These are phyloP conservation scores for Micromussa lordhowensis DNA, from an alignment of 92 coral and sea anemone species.

Conservation along the genomic window DNA sequence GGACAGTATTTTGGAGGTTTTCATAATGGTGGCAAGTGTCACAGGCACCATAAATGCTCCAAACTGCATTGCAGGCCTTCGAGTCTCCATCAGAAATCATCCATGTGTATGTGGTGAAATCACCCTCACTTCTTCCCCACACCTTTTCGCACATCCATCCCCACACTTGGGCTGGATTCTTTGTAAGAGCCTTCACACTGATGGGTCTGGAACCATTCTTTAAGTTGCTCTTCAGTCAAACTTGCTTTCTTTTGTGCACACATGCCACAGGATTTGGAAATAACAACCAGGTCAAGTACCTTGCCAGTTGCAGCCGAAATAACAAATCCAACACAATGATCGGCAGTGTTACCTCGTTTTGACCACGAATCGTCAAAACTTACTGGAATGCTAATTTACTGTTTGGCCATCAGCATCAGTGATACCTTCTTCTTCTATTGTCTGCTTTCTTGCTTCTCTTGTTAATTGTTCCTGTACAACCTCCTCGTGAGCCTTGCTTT, in stretches of 20 bases:
- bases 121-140: slow-evolving; percentile 46
- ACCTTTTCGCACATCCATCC: slow-evolving; percentile 62
- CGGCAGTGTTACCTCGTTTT: slow-evolving; percentile 59
- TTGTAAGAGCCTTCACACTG: slow-evolving; percentile 44
- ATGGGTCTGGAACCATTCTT: slow-evolving; percentile 49
- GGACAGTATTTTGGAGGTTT: background rate
- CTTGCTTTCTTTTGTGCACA: slow-evolving; percentile 52
- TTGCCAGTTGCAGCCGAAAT: slow-evolving; percentile 57
- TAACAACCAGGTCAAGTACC: slow-evolving; percentile 51
- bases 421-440: slow-evolving; percentile 23
- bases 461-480: background rate
- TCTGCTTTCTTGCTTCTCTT: slow-evolving; percentile 41
- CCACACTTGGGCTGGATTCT: slow-evolving; percentile 67
- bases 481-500: slow-evolving; percentile 8
- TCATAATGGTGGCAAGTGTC: slow-evolving; percentile 45
- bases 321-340: slow-evolving; percentile 63
- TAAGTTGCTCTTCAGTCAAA: slow-evolving; percentile 33
- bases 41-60: slow-evolving; percentile 61
- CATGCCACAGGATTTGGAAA: slow-evolving; percentile 46
- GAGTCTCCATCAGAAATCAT: too few species aligned
- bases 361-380: slow-evolving; percentile 64
- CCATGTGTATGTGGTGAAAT: slow-evolving; percentile 27
- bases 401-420: slow-evolving; percentile 17
- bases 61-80: slow-evolving; percentile 46
- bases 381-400: too few species aligned